Conservation (phyloP, 92 coral and sea anemone genomes). For the Palythoa caribaeorum region DNA sequence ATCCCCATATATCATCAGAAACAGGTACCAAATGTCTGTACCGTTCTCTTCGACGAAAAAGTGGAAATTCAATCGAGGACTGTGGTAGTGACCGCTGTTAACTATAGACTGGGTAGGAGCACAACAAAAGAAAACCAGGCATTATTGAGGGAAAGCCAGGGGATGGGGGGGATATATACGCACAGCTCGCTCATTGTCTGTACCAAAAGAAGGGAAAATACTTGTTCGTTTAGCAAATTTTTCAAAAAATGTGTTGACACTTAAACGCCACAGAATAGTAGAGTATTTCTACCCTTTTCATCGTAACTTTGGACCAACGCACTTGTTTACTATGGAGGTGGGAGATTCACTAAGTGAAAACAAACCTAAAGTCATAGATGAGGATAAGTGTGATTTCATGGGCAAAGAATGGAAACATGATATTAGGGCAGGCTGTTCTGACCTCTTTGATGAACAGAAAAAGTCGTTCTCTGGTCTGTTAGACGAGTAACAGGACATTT, state of each 20-base stretch:
- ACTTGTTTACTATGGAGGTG: slow-evolving; percentile 16
- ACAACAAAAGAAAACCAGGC: slow-evolving; percentile 50
- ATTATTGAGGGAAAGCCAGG: slow-evolving; percentile 33
- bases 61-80: background rate
- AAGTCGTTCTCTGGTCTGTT: slow-evolving; percentile 30
- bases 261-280: slow-evolving; percentile 38
- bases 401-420: too few species aligned
- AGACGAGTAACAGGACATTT: slow-evolving; percentile 52
- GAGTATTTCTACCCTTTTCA: background rate
- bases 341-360: background rate
- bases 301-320: too few species aligned
- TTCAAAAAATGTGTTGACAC: background rate
- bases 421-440: slow-evolving; percentile 7
- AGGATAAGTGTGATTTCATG: too few species aligned
- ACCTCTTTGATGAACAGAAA: slow-evolving; percentile 44
- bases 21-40: slow-evolving; percentile 12
- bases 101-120: slow-evolving; percentile 40
- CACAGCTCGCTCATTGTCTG: slow-evolving; percentile 21
- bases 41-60: slow-evolving; percentile 37
- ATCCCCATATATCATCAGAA: too few species aligned
- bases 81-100: slow-evolving; percentile 7
- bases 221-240: slow-evolving; percentile 55
- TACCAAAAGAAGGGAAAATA: too few species aligned
- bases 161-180: background rate
- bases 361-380: background rate